Evolutionary conservation across 2,888 invertebrate genomes (phyloP).

Genomic region (Ormyrus labotus): DNA sequence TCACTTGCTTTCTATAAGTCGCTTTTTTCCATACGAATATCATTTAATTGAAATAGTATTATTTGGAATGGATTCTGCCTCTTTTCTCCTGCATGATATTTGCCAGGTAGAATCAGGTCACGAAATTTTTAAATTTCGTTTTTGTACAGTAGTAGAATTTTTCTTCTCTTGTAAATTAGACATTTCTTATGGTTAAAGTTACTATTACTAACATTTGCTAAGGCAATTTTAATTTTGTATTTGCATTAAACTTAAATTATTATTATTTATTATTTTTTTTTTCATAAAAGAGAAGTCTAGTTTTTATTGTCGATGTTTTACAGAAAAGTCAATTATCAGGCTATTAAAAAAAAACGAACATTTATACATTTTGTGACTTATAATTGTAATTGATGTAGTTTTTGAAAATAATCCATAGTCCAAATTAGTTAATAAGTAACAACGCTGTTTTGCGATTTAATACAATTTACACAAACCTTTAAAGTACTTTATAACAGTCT

Average conservation of each 20-base stretch:
- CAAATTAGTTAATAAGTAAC: conserved; percentile 9
- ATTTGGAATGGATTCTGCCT: conserved; percentile 7
- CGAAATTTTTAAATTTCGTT: conserved; percentile 46
- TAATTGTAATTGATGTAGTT: conserved; percentile 40
- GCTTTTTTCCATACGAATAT: background rate
- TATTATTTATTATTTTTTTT: background rate
- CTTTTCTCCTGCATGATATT: conserved; percentile 43
- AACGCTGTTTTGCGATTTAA: conserved; percentile 19
- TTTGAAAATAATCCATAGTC: conserved; percentile 16
- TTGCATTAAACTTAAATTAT: background rate
- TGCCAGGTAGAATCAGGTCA: conserved; percentile 14
- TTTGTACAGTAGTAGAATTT: conserved; percentile 22
- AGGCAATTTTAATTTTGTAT: conserved; percentile 13
- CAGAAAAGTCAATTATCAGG: conserved; percentile 50
- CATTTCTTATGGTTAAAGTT: background rate
- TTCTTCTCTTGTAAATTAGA: conserved; percentile 40
- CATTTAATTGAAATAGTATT: background rate
- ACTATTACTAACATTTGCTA: background rate
- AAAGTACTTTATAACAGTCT: background rate
- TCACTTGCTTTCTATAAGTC: background rate
- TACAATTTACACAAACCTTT: too few species aligned
- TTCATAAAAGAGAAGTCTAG: conserved; percentile 18
- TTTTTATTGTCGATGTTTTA: conserved; percentile 33
- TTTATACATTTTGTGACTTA: conserved; percentile 52
- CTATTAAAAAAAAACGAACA: conserved; percentile 43